These are phyloP conservation scores for Chymomyza costata DNA, from an alignment of 1,140 invertebrate species.

Conservation along the genomic window DNA sequence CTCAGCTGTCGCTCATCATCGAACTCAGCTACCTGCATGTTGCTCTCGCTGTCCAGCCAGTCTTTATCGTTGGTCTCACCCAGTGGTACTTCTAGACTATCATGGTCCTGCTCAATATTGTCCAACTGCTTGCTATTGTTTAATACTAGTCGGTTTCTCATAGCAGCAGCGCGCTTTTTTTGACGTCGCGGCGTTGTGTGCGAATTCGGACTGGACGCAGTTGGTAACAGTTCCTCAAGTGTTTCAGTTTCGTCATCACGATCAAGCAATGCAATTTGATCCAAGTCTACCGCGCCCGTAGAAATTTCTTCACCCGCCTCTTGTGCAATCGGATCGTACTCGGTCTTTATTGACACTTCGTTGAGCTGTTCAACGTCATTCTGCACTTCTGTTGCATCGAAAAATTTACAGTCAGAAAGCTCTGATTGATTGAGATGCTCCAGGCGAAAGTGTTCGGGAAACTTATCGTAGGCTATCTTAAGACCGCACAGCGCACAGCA, in stretches of 20 bases:
- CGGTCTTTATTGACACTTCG: constrained; percentile 11
- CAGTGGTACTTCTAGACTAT: constrained; percentile 21
- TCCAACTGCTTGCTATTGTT: neutral
- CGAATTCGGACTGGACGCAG: constrained; percentile 4
- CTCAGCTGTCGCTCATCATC: constrained; percentile 1
- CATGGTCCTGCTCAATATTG: neutral
- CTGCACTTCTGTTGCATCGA: constrained; percentile 2
- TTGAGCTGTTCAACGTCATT: neutral
- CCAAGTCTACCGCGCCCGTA: constrained; percentile 11
- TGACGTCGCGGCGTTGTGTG: constrained; percentile 7
- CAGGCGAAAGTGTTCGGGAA: constrained; percentile 48
- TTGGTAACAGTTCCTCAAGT: constrained; percentile 2
- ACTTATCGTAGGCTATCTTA: constrained; percentile 35
- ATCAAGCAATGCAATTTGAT: constrained; percentile 16
- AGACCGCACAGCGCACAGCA: constrained; percentile 49
- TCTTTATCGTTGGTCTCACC: constrained; percentile 2
- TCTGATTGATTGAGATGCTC: constrained; percentile 23
- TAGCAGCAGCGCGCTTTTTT: constrained; percentile 10
- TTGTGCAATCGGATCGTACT: constrained; percentile 47
- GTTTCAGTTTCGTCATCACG: neutral
- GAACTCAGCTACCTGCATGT: constrained; percentile 2
- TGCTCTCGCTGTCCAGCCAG: neutral
- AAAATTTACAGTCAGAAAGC: constrained; percentile 4
- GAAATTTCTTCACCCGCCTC: constrained; percentile 13
- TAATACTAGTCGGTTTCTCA: too few relatives aligned